Percentiles rank a stretch among this genome's conserved stretches.
Conservation (phyloP, 2,797 vertebrate species). For the Bucorvus abyssinicus region DNA sequence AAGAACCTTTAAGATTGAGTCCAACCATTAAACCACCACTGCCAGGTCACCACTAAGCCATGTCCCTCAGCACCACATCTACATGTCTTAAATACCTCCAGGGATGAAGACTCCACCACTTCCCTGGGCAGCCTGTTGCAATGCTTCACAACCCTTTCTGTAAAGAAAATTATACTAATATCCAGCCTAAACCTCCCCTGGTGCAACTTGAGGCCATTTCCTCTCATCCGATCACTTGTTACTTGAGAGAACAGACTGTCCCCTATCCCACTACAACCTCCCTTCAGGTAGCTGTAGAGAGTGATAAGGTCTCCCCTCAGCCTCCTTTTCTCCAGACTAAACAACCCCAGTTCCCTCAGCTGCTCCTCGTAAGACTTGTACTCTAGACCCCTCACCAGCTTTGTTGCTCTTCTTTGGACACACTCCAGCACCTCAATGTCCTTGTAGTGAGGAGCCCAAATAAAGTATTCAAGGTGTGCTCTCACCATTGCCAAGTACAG, state of each 20-base stretch:
- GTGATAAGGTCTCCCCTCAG: not conserved
- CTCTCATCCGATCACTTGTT: not conserved
- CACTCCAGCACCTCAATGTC: not conserved
- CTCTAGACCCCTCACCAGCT: not conserved
- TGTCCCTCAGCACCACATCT: not conserved
- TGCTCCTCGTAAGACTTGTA: not conserved
- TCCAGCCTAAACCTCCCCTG: not conserved
- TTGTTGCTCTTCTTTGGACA: not conserved
- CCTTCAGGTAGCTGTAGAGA: not conserved
- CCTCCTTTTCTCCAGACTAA: not conserved
- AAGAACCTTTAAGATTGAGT: not conserved
- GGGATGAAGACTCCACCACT: not conserved
- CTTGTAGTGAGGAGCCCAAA: not conserved
- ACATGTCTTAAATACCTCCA: not conserved
- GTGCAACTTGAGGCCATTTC: not conserved
- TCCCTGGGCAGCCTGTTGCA: not conserved
- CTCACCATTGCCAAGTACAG: not conserved
- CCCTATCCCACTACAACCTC: not conserved
- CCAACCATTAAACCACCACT: not conserved
- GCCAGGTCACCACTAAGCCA: not conserved
- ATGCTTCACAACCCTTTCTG: not conserved
- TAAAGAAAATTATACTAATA: not conserved
- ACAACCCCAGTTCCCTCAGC: not conserved
- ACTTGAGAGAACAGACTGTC: not conserved
- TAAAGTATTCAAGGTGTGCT: rapidly evolving